These are phyloP conservation scores for Synanthedon vespiformis DNA, from an alignment of 2,888 invertebrate genomes.

Conservation along the genomic window DNA sequence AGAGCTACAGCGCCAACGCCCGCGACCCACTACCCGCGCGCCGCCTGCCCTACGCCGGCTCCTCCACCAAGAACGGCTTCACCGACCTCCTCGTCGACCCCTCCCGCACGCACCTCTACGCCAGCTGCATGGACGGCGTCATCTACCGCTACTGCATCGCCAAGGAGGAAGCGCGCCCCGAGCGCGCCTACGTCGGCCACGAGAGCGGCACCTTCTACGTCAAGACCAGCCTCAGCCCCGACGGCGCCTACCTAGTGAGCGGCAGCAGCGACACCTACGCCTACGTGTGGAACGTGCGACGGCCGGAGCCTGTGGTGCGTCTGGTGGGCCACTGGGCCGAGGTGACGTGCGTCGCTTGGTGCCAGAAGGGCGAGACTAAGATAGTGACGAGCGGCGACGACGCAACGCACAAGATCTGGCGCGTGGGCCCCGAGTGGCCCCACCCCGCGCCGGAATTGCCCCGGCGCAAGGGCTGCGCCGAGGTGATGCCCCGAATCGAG, in stretches of 20 bases:
- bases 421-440: conserved; percentile 71
- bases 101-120: conserved; percentile 77
- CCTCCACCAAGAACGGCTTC: conserved; percentile 77
- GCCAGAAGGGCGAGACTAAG: conserved; percentile 67
- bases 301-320: conserved; percentile 74
- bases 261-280: conserved; percentile 91
- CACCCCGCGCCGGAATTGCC: conserved; percentile 17
- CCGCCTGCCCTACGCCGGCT: conserved; percentile 79
- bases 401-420: conserved; percentile 82
- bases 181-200: conserved; percentile 78
- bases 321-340: conserved; percentile 85
- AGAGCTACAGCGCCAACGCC: conserved; percentile 78
- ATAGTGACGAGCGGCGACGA: conserved; percentile 89
- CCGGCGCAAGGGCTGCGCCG: conserved; percentile 22
- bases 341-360: conserved; percentile 91
- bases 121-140: conserved; percentile 87
- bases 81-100: conserved; percentile 83
- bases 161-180: conserved; percentile 75
- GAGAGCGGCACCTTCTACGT: conserved; percentile 87
- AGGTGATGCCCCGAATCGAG: conserved; percentile 18
- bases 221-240: conserved; percentile 83
- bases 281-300: conserved; percentile 84
- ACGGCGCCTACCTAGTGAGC: conserved; percentile 84
- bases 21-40: conserved; percentile 79
- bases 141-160: conserved; percentile 88